These are phyloP conservation scores for Brachynemurus nebulosus DNA, from an alignment of 2,888 invertebrate species.

Conservation along the genomic window DNA sequence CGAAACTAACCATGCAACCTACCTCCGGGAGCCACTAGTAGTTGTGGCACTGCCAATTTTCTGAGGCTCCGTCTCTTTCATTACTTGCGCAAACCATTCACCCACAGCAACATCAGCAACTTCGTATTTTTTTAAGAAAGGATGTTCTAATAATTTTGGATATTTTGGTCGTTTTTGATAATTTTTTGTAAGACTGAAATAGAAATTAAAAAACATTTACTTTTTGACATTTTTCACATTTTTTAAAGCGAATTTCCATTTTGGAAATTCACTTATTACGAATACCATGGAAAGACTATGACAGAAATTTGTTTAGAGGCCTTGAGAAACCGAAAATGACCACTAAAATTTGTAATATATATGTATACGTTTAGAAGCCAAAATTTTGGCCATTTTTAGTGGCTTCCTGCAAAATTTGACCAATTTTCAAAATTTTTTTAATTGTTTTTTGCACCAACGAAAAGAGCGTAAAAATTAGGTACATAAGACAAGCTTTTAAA, in stretches of 20 bases:
- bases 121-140: conserved; percentile 74
- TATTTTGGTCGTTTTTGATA: conserved; percentile 89
- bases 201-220: too few relatives aligned
- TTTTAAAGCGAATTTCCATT: too few relatives aligned
- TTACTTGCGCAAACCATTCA: conserved; percentile 64
- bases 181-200: conserved; percentile 79
- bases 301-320: background rate
- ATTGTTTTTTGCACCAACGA: too few relatives aligned
- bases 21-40: conserved; percentile 29
- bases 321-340: too few relatives aligned
- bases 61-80: conserved; percentile 25
- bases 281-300: background rate
- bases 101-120: conserved; percentile 56
- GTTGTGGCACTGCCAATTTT: conserved; percentile 14
- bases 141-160: conserved; percentile 73
- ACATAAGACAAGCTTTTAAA: too few relatives aligned
- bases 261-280: too few relatives aligned
- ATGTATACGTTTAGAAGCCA: too few relatives aligned
- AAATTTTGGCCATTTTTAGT: too few relatives aligned
- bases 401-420: too few relatives aligned
- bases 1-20: conserved; percentile 33
- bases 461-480: too few relatives aligned
- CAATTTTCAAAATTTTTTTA: too few relatives aligned
- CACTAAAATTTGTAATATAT: too few relatives aligned
- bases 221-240: background rate